A percentile compares a stretch with the other conserved stretches of the same genome.
phyloP scores from a whole-genome alignment of 2,113 vertebrate genomes.

The Prionailurus bengalensis region DNA sequence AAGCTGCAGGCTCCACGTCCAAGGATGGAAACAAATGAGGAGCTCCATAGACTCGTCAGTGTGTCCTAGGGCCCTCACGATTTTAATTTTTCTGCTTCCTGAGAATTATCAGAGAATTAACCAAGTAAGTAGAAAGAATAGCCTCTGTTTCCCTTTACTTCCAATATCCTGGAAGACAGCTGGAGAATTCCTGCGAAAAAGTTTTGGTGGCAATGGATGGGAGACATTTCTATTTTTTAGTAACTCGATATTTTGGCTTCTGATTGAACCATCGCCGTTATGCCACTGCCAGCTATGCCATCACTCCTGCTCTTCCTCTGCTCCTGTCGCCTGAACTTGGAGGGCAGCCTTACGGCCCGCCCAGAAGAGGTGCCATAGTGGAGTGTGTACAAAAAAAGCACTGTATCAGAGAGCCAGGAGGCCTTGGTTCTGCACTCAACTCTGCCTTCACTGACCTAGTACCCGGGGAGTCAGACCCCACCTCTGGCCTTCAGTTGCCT shows the following conservation, averaged over 20 bases:
- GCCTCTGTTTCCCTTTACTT: conserved; percentile 10
- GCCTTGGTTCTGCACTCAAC: not conserved
- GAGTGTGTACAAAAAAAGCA: not conserved
- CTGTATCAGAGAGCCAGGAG: not conserved
- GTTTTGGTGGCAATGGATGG: conserved; percentile 4
- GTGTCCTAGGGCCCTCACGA: not conserved
- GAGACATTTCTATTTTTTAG: conserved; percentile 64
- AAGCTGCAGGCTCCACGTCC: not conserved
- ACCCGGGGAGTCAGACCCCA: not conserved
- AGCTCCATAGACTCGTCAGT: not conserved
- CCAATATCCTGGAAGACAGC: not conserved
- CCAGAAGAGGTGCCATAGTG: accelerated
- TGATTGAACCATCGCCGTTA: not conserved
- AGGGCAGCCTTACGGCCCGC: not conserved
- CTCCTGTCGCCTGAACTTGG: not conserved
- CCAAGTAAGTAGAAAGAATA: not conserved
- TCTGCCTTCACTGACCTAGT: not conserved
- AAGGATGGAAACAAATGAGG: not conserved
- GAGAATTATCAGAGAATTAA: not conserved
- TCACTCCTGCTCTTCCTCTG: not conserved
- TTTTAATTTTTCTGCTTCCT: not conserved
- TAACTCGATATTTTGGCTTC: conserved; percentile 37
- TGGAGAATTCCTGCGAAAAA: conserved; percentile 34
- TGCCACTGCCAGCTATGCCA: not conserved
- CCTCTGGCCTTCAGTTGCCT: not conserved